Base-by-base conservation (phyloP, 2,797 vertebrate species). In the Eremophila alpestris region DNA sequence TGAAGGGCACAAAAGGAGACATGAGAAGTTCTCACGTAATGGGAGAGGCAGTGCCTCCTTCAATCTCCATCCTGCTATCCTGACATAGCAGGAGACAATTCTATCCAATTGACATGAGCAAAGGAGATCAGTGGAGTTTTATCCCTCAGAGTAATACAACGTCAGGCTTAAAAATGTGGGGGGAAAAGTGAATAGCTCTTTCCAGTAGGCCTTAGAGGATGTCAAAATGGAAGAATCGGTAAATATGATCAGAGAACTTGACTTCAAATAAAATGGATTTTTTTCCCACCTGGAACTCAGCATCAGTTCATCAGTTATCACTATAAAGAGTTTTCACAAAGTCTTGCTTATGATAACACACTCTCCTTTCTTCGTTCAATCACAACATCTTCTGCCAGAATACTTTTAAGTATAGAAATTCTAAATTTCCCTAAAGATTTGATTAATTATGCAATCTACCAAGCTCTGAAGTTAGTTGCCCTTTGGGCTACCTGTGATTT, bases 21-120 rank as follows among this genome's bases (percentile, higher is more conserved):
- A 1, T 2, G 2, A 12, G 34, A 19, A 3, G 1, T 30, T 90
- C 52, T 26, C 34, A 22, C 7, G 1, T 48, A 22, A 10, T 23
- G 6, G 26, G 19, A 80, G 15, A 59, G 29, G 11, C 38, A 36
- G 3, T 27, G 10, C 5, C 13, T 59, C 40, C 40, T 27, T 41
- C 30, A 32, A 15, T 55, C 20, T 65, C 34, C 16, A 3, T 20
- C 56, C 18, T 51, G 12, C 36, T 15, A 11, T n/a, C 36, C 24
- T 62, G n/a, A 59, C 20, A 23, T 3, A 40, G 36, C 22, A 58
- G 46, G 34, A 73, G 3, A 23, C 5, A 41, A 34, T 89, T 87
- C 38, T 59, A 16, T 36, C 69, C 18, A 32, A 5, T 8, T 45
- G n/a, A 49, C 32, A 46, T 2, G 16, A 74, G 13, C 41, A 51